Evolutionary conservation across 2,888 invertebrate genomes (phyloP), one percentile per base, ranked within the genome.

Genomic region (Leptinotarsa juncta): DNA sequence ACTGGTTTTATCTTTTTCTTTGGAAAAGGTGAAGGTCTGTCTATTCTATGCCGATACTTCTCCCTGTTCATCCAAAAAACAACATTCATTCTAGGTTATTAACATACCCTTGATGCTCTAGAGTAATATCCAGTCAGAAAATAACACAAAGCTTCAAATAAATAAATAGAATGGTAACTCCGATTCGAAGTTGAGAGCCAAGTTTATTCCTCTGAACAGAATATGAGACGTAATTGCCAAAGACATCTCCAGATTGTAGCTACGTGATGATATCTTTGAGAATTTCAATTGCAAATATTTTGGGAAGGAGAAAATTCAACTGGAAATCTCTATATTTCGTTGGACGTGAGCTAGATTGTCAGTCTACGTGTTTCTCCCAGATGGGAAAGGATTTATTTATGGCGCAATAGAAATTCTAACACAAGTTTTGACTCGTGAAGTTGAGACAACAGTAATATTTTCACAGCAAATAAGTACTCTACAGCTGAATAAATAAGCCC

Each of bases 281-380:
- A 62, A 62, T 62, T 42, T 42, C 62, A 62, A 32, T 32, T 62
- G 62, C 62, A 62, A 62, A 62, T 62, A 32, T 62, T 62, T 62
- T 32, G 16, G 2, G n/a, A 62, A 26, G n/a, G 26, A 62, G 62
- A 62, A 62, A 62, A 62, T n/a, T 42, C 62, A 62, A 32, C n/a
- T 62, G 42, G 16, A 62, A 26, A 15, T 26, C 62, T 62, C 18
- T 7, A 57, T 15, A 57, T 57, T 20, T 57, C 57, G 57, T 57
- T 26, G 57, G 5, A 23, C 57, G 57, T 57, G 23, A 1, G 23
- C 14, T 51, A 51, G 51, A 51, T 16, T 51, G 15, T 23, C 15
- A 57, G 14, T 57, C 3, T 57, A 23, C 57, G 16, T 57, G 57
- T 57, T 57, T 26, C 20, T 20, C 23, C 23, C 23, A 23, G 57